Conservation (phyloP, 1,140 invertebrate species). For the Phortica variegata region DNA sequence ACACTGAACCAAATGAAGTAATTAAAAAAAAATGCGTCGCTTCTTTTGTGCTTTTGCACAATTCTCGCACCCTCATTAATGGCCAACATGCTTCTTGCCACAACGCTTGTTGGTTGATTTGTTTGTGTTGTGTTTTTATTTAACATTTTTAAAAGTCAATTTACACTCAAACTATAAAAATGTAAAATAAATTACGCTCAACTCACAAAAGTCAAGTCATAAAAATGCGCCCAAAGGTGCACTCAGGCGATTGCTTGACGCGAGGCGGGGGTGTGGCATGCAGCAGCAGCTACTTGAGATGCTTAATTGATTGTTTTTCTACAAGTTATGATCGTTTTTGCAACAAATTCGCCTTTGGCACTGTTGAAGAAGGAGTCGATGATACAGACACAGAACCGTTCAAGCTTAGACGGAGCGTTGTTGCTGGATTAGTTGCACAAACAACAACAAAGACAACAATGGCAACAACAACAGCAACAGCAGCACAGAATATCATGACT, state of each 20-base stretch:
- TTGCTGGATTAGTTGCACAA: too few relatives aligned
- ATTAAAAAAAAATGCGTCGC: too few relatives aligned
- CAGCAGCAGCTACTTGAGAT: slow-evolving; percentile 38
- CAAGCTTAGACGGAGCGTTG: too few relatives aligned
- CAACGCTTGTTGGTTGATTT: too few relatives aligned
- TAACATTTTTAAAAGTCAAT: slow-evolving; percentile 55
- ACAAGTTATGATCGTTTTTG: slow-evolving; percentile 30
- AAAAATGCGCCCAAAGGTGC: slow-evolving; percentile 27
- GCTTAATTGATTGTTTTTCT: slow-evolving; percentile 55
- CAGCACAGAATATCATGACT: neutral
- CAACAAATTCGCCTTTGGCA: neutral
- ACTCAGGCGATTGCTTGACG: slow-evolving; percentile 23
- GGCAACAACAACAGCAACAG: slow-evolving; percentile 5
- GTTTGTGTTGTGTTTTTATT: slow-evolving; percentile 20
- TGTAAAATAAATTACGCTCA: slow-evolving; percentile 52
- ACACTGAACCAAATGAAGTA: too few relatives aligned
- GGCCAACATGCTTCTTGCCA: too few relatives aligned
- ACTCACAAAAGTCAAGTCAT: slow-evolving; percentile 50
- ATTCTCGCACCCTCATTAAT: too few relatives aligned
- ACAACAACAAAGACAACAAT: too few relatives aligned
- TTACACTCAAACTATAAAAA: slow-evolving; percentile 54
- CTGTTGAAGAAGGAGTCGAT: too few relatives aligned
- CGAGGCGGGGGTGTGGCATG: slow-evolving; percentile 23
- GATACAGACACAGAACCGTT: too few relatives aligned
- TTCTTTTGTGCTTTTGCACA: too few relatives aligned